A percentile compares a stretch with the other conserved stretches of the same genome.
Conservation (phyloP, 2,797 vertebrate genomes). For the Peromyscus melanophrys region DNA sequence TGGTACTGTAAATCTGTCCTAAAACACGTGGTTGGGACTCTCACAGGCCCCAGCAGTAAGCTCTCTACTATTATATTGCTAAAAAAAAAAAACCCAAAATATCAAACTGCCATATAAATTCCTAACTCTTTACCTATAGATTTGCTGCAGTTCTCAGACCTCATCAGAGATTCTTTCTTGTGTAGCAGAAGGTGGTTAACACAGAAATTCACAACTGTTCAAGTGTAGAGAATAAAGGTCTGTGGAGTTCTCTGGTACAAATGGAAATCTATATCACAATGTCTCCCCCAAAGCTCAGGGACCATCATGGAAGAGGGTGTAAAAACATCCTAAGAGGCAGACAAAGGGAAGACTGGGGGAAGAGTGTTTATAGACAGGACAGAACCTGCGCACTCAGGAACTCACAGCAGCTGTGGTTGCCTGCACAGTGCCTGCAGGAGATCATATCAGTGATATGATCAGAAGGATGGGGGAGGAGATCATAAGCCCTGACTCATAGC, state of each 20-base stretch:
- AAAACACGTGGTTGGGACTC: not conserved
- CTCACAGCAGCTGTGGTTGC: not conserved
- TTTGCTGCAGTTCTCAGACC: not conserved
- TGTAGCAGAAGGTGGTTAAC: not conserved
- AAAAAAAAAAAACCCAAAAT: not conserved
- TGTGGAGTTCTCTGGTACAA: not conserved
- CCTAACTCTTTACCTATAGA: too few relatives aligned
- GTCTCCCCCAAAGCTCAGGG: not conserved
- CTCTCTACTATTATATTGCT: not conserved
- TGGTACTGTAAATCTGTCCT: not conserved
- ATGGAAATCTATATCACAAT: not conserved
- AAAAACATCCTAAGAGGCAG: not conserved
- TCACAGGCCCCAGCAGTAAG: not conserved
- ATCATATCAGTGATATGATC: not conserved
- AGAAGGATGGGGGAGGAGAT: not conserved
- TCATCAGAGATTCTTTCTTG: not conserved
- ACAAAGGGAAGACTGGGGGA: not conserved
- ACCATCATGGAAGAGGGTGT: not conserved
- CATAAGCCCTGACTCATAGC: not conserved
- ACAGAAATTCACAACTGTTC: not conserved
- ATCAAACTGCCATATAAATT: not conserved
- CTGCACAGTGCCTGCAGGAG: not conserved
- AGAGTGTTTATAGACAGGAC: not conserved
- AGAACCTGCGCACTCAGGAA: not conserved
- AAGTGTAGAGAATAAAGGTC: not conserved